Percentiles rank a stretch among this genome's conserved stretches.
Conservation (phyloP, 2,888 invertebrate species). For the Apamea epomidion region DNA sequence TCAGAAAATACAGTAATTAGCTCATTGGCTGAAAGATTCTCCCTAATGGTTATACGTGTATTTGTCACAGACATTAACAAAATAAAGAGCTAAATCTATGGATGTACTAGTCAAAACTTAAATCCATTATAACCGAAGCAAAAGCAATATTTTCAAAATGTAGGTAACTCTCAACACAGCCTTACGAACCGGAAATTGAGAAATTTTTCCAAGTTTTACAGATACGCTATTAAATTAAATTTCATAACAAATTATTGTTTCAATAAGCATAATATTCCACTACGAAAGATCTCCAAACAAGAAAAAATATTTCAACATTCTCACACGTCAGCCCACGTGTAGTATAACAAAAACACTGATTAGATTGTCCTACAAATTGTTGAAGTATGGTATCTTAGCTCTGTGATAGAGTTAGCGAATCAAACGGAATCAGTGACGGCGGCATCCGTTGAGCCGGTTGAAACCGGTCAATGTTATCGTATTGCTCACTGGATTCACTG, state of each 20-base stretch:
- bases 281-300: background rate
- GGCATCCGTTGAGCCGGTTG: conserved; percentile 69
- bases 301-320: conserved; percentile 21
- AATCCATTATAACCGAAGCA: too few species aligned
- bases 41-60: background rate
- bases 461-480: conserved; percentile 72
- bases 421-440: conserved; percentile 61
- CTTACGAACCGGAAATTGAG: background rate
- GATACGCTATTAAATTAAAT: background rate
- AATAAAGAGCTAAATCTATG: too few species aligned
- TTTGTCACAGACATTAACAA: background rate
- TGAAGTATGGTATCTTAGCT: conserved; percentile 50
- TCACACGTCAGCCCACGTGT: conserved; percentile 35
- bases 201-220: background rate
- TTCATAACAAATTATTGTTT: background rate
- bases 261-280: background rate
- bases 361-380: conserved; percentile 43
- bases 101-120: too few species aligned
- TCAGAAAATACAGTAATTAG: background rate
- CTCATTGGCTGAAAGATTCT: background rate
- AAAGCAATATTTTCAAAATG: background rate
- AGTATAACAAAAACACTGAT: conserved; percentile 37
- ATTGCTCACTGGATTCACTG: conserved; percentile 61
- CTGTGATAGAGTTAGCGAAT: conserved; percentile 51
- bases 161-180: background rate